Evolutionary conservation across 2,888 invertebrate species (phyloP).

Genomic region (Harpalus rufipes): DNA sequence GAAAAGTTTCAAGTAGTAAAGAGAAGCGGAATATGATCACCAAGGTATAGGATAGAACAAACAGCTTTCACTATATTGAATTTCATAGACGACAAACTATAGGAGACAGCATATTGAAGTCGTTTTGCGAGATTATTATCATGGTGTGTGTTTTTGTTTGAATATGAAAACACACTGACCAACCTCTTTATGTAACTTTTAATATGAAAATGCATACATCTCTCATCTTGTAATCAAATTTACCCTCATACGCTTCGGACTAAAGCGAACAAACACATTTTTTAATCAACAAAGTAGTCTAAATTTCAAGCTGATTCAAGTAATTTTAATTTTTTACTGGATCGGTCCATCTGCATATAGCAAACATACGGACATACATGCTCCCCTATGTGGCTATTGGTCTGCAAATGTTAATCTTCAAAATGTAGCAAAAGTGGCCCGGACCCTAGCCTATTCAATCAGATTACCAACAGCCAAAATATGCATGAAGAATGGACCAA

Average conservation of each 20-base stretch:
- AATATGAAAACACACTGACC: background rate
- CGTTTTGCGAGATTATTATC: too few relatives aligned
- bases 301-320: conserved; percentile 55
- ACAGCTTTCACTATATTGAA: conserved; percentile 38
- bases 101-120: too few relatives aligned
- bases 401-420: conserved; percentile 64
- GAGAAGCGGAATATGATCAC: conserved; percentile 37
- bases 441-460: conserved; percentile 51
- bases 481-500: conserved; percentile 61
- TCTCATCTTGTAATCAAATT: conserved; percentile 41
- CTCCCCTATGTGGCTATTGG: conserved; percentile 59
- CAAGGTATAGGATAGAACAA: background rate
- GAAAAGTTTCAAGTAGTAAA: conserved; percentile 40
- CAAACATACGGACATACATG: conserved; percentile 25
- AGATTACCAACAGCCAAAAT: conserved; percentile 63
- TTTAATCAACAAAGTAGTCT: conserved; percentile 54
- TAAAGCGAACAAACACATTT: conserved; percentile 43
- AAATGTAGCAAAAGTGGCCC: conserved; percentile 48
- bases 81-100: conserved; percentile 4
- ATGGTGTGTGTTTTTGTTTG: background rate
- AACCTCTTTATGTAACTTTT: conserved; percentile 17
- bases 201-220: conserved; percentile 38
- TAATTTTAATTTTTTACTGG: conserved; percentile 57
- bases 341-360: conserved; percentile 15
- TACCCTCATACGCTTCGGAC: conserved; percentile 30